Percentiles rank a stretch among this genome's conserved stretches.
These are phyloP conservation scores for Agapornis roseicollis DNA, from an alignment of 2,113 vertebrate genomes.

Conservation along the genomic window DNA sequence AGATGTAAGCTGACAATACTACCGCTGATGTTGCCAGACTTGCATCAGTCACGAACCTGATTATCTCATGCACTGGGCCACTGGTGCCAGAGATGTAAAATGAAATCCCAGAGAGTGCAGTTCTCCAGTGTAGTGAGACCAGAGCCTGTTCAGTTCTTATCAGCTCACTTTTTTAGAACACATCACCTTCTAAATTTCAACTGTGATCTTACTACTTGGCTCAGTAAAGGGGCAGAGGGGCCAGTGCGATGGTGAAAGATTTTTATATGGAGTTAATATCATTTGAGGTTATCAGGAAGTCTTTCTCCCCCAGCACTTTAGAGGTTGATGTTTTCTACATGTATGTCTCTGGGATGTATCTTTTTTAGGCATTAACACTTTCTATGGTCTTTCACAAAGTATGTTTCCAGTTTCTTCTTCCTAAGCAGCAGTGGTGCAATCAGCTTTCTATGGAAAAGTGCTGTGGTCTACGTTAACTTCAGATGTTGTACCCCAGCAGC, in stretches of 20 bases:
- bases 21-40: neutral
- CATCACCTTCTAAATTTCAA: neutral
- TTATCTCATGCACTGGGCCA: neutral
- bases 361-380: neutral
- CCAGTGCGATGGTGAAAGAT: neutral
- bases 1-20: neutral
- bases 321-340: neutral
- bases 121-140: neutral
- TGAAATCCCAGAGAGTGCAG: neutral
- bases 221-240: neutral
- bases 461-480: neutral
- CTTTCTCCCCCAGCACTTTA: neutral
- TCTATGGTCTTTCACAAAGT: neutral
- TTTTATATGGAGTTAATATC: neutral
- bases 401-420: neutral
- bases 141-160: neutral
- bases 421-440: neutral
- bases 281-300: neutral
- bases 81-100: neutral
- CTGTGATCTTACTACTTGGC: constrained; percentile 5
- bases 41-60: neutral
- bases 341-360: neutral
- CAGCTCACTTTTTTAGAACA: neutral
- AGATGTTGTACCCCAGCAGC: neutral
- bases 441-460: neutral